phyloP scores from a whole-genome alignment of 2,888 invertebrate genomes.

The Agrochola lychnidis region DNA sequence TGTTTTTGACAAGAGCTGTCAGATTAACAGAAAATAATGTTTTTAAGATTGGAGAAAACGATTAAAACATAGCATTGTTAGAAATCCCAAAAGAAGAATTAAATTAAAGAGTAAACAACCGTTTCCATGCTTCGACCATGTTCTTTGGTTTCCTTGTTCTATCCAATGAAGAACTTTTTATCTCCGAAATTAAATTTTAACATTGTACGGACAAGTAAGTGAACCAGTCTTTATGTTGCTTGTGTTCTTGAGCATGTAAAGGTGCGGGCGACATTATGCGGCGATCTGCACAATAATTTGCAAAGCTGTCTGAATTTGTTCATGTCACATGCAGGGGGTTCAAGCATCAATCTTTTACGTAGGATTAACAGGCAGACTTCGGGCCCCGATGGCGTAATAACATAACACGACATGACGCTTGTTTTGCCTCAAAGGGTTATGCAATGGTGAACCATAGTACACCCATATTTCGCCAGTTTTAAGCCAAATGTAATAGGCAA shows the following conservation, averaged over 20 bases:
- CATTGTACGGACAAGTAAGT: constrained; percentile 21
- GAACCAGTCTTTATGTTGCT: not conserved
- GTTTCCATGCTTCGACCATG: constrained; percentile 9
- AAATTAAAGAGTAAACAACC: not conserved
- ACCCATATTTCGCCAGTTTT: not conserved
- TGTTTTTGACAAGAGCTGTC: not conserved
- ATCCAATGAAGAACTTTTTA: not conserved
- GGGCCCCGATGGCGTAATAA: not conserved
- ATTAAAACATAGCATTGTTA: not conserved
- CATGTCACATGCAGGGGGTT: not conserved
- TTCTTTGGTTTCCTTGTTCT: too few relatives aligned
- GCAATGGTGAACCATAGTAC: not conserved
- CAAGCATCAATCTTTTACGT: too few relatives aligned
- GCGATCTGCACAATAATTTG: not conserved
- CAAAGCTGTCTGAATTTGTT: too few relatives aligned
- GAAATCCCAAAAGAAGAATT: not conserved
- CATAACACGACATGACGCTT: not conserved
- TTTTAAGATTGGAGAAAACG: not conserved
- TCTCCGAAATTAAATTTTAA: not conserved
- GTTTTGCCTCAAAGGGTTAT: not conserved
- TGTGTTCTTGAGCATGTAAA: not conserved
- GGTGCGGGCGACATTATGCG: not conserved
- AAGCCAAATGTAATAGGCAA: too few relatives aligned
- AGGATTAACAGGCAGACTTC: not conserved
- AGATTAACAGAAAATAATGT: not conserved